Evolutionary conservation across 2,113 vertebrate species (phyloP), one percentile per base, ranked within the genome.

Genomic region (Xyliphius kryptos): DNA sequence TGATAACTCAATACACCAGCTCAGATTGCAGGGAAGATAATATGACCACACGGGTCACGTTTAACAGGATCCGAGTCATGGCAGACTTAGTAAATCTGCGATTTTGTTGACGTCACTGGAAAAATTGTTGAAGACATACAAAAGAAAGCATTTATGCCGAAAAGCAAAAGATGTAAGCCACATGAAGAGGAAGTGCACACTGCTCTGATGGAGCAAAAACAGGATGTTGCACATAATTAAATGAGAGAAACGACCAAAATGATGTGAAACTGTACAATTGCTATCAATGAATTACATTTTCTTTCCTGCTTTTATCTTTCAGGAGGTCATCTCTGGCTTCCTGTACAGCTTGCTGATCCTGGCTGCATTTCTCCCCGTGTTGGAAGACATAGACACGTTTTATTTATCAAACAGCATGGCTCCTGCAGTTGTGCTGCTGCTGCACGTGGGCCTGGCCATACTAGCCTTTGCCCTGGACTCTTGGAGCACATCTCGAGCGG

Each of bases 291-390:
- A n/a, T n/a, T n/a, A n/a, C n/a, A n/a, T n/a, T n/a, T n/a, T n/a
- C n/a, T n/a, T n/a, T n/a, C n/a, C n/a, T n/a, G n/a, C 77, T 54
- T 8, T 54, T 78, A 72, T 82, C 36, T 75, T 80, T 68, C 86
- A 99, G 96, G 95, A 99, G 74, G 90, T 98, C 56, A 92, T 98
- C 70, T 90, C 86, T 22, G 96, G 96, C 65, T 91, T 97, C 83
- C 83, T 97, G 6, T 99, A 92, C 76, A 87, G 88, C 72, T 79
- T 96, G 63, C 85, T 97, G 47, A 90, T 98, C 79, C 76, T 98
- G 41, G 64, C 83, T 59, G 71, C 91, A 79, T 91, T 97, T 86
- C 88, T 90, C 66, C 92, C 90, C 0, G 11, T 85, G 65, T 78
- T 97, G 85, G 91, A 88, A 36, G 71, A 84, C 76, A 93, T 99